These are phyloP conservation scores for Hoplias malabaricus DNA, from an alignment of 2,113 vertebrate species.

Conservation along the genomic window DNA sequence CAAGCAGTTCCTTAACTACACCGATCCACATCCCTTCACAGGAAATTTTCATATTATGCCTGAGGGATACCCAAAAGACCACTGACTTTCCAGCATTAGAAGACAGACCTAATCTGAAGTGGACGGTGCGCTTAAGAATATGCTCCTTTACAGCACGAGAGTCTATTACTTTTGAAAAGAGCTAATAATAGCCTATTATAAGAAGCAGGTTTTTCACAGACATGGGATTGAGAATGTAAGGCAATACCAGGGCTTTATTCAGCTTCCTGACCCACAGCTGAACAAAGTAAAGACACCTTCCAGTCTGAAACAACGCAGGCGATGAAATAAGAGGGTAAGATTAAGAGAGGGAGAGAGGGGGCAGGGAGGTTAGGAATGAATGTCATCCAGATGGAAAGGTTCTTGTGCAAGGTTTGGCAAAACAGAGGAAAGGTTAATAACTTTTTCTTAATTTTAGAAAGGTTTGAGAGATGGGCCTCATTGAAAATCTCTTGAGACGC, in stretches of 20 bases:
- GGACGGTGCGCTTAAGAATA: not conserved
- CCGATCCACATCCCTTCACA: constrained; percentile 24
- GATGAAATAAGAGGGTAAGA: constrained; percentile 7
- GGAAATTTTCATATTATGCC: constrained; percentile 34
- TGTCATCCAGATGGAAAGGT: constrained; percentile 57
- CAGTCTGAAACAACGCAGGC: constrained; percentile 18
- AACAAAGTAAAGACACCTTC: constrained; percentile 27
- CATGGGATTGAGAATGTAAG: constrained; percentile 30
- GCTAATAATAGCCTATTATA: constrained; percentile 36
- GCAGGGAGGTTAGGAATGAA: constrained; percentile 42
- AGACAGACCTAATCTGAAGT: constrained; percentile 10
- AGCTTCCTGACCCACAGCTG: constrained; percentile 19
- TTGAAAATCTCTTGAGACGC: constrained; percentile 58
- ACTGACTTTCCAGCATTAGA: constrained; percentile 30
- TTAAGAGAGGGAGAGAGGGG: constrained; percentile 7
- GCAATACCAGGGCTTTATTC: constrained; percentile 25
- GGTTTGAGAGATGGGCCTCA: constrained; percentile 52
- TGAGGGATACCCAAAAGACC: constrained; percentile 37
- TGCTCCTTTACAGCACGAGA: constrained; percentile 7
- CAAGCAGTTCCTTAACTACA: not conserved
- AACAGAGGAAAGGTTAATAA: constrained; percentile 54
- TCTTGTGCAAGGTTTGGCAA: constrained; percentile 45
- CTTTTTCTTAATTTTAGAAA: constrained; percentile 27
- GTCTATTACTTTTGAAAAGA: constrained; percentile 28
- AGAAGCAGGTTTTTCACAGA: constrained; percentile 27